Base-by-base conservation (phyloP, 2,113 vertebrate species). In the Micronycteris hirsuta region DNA sequence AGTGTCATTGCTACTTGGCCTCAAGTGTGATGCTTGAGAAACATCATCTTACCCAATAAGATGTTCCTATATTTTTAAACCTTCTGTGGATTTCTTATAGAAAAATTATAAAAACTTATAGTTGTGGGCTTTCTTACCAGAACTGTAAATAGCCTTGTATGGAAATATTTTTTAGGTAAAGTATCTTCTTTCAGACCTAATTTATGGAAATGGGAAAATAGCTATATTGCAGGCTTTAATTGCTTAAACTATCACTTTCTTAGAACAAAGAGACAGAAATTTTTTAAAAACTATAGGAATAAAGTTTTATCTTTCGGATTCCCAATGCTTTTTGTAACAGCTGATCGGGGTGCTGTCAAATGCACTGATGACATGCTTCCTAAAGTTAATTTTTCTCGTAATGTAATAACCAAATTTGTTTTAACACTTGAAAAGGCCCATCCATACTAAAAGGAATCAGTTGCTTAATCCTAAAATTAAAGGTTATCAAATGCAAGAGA, bases 391-490 rank as follows among this genome's bases (percentile, higher is more conserved):
- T 99, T 98, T 98, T 74, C 95, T 98, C 95, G 0, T 98, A 98
- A 98, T 98, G 98, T 98, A 98, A 98, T 98, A 98, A 98, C 97
- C 97, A 98, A 98, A 98, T 98, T 98, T 99, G 97, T 98, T 98
- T 98, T 98, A 98, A 98, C 98, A 98, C 98, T 98, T 98, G 98
- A 99, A 98, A 98, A 98, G 98, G 86, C 96, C 97, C 98, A 98
- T 98, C 98, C 98, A 98, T 98, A 98, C 98, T 98, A 98, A 99
- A 98, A 96, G 98, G 98, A 98, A 98, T 98, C 98, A 98, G 98
- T 98, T 98, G 98, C 98, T 98, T 99, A 99, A 99, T 98, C 98
- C 98, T 98, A 98, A 99, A 99, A 98, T 99, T 98, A 99, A 99
- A 99, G 98, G 98, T 99, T 99, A 98, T 98, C 98, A 98, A 98